Conservation (phyloP, 2,113 vertebrate genomes). For the Leucopternis melanops region DNA sequence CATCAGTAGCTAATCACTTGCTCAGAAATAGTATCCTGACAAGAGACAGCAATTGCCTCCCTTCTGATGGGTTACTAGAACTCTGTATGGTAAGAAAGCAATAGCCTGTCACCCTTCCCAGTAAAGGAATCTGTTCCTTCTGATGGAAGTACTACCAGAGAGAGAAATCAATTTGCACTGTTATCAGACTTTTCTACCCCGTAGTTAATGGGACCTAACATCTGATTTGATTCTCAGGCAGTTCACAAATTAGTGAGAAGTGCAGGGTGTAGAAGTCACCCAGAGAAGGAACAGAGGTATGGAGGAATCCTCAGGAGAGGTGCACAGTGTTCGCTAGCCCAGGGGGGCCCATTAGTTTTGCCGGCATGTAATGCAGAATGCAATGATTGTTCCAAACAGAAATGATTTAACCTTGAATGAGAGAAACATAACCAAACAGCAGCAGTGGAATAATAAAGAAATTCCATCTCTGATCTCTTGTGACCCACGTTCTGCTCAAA, state of each 20-base stretch:
- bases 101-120: background rate
- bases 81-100: background rate
- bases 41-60: background rate
- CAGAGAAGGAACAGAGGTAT: background rate
- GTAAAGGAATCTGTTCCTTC: background rate
- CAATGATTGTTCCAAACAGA: conserved; percentile 7
- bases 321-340: background rate
- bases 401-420: conserved; percentile 48
- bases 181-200: background rate
- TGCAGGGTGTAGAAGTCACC: background rate
- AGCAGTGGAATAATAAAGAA: conserved; percentile 1
- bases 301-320: background rate
- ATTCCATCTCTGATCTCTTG: background rate
- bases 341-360: background rate
- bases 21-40: background rate
- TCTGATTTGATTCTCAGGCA: background rate
- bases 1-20: background rate
- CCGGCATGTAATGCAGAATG: background rate
- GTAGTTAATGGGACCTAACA: background rate
- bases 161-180: background rate
- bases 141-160: background rate
- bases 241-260: background rate
- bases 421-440: conserved; percentile 8
- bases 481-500: conserved; percentile 1
- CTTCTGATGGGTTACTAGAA: background rate